Base-by-base conservation (phyloP, 2,113 vertebrate genomes). In the rabbit (Oryctolagus cuniculus) region DNA sequence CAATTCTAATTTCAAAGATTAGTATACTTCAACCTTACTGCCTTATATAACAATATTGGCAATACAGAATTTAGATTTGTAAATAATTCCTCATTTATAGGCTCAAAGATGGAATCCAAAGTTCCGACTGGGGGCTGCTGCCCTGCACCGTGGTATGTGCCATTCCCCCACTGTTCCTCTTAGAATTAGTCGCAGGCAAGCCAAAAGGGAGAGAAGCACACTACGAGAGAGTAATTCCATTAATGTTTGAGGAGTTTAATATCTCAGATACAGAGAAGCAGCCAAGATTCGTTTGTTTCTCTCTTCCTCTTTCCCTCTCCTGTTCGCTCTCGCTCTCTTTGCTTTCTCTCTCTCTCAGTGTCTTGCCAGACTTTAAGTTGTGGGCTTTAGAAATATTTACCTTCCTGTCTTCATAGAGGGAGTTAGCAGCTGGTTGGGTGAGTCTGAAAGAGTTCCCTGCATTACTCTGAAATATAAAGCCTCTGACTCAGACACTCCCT, bases 371-470 rank as follows among this genome's bases (percentile, higher is more conserved):
- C 15, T 81, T 83, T 10, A 58, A 86, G n/a, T 15, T 80, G 29
- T 84, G 74, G 24, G 73, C 81, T 75, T 51, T 17, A 66, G 85
- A 96, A 86, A 77, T 74, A 93, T 72, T 97, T 97, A 97, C 97
- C 97, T 97, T 86, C 84, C 94, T 97, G 70, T 97, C 97, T 97
- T 97, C 97, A 96, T 95, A 97, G 97, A 96, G 95, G 97, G 96
- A 95, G 96, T 69, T 93, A 90, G 93, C 92, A 73, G 85, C 96
- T 87, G 94, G 85, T 85, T 97, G 97, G 97, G 92, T 93, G 96
- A 96, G 97, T 96, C 96, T 97, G 95, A 21, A 85, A 74, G 90
- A 83, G 93, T 92, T 92, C 93, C 70, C 72, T 69, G 90, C 90
- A 69, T 58, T 90, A 90, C 95, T 89, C 94, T 91, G 93, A 93